A percentile compares a stretch with the other conserved stretches of the same genome.
These are phyloP conservation scores for Ataeniobius toweri DNA, from an alignment of 2,797 vertebrate species.

Conservation along the genomic window DNA sequence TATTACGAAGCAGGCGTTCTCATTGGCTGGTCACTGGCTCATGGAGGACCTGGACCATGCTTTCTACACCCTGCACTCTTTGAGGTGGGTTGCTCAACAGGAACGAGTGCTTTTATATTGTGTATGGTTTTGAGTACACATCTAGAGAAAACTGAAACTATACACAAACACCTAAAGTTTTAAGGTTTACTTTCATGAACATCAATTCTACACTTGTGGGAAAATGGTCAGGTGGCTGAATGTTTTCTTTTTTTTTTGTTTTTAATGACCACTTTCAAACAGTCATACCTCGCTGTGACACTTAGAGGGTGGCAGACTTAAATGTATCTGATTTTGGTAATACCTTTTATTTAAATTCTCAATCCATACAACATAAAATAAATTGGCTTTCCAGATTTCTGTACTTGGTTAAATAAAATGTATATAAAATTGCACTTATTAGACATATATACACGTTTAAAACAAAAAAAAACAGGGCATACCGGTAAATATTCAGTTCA, in stretches of 20 bases:
- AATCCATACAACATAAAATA: too few species aligned
- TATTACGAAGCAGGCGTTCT: slow-evolving; percentile 75
- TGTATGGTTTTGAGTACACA: too few species aligned
- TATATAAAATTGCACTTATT: too few species aligned
- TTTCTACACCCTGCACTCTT: slow-evolving; percentile 71
- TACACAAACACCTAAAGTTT: not conserved
- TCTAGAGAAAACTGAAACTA: not conserved
- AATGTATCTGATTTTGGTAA: not conserved
- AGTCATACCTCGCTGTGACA: not conserved
- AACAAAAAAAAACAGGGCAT: too few species aligned
- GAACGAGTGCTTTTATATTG: not conserved
- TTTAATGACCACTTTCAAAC: too few species aligned
- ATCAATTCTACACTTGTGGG: too few species aligned
- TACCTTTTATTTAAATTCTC: too few species aligned
- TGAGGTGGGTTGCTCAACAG: slow-evolving; percentile 44
- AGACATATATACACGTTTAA: too few species aligned
- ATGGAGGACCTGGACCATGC: slow-evolving; percentile 71
- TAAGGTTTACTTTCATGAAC: too few species aligned
- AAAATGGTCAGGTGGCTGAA: not conserved
- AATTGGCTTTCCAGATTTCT: too few species aligned
- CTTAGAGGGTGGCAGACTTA: not conserved
- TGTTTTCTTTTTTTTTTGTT: not conserved
- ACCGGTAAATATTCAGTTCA: too few species aligned
- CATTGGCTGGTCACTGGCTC: slow-evolving; percentile 76
- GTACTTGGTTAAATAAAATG: too few species aligned